Evolutionary conservation across 1,140 invertebrate genomes (phyloP), one percentile per base, ranked within the genome.

Genomic region (Bombus confusus): DNA sequence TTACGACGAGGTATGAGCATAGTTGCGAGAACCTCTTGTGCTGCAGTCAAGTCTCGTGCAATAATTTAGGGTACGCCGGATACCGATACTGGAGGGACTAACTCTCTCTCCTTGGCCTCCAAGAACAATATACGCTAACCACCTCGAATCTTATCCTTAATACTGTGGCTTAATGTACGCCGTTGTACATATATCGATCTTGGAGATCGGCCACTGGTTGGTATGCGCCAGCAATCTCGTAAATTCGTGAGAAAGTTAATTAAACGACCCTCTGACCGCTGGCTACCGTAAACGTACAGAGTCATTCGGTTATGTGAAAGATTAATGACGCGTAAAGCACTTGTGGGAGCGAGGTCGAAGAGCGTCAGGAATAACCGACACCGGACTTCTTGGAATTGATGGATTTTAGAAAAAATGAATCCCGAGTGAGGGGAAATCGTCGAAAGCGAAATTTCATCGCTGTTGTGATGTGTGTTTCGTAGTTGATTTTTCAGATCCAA

Each of bases 101-200:
- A 13, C 37, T 62, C 80, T 62, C 69, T n/a, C 74, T 81, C 64
- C 62, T 76, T 69, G 59, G 68, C 31, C 62, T 10, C 34, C n/a
- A 77, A 77, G 89, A 90, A 90, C 89, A 90, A 90, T 90, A 90
- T 90, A 88, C 83, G 68, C 86, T 88, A 86, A 88, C 83, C 72
- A 69, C 77, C 73, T 68, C 72, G 83, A 90, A 90, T 90, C 88
- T 90, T 90, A 90, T 82, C 83, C 83, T 88, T 90, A 90, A 90
- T 90, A 72, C 83, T 72, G 39, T 8, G 41, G 86, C 83, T 90
- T 90, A 90, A 88, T 90, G 76, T 78, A 75, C 79, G 82, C 37
- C 52, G 39, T 15, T 62, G 43, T 41, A 78, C 80, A 77, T 90
- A 90, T 83, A 82, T 83, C 87, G 88, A 90, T 90, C 88, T 87